Evolutionary conservation across 2,113 vertebrate species (phyloP), one percentile per base, ranked within the genome.

Genomic region (Martes martes): DNA sequence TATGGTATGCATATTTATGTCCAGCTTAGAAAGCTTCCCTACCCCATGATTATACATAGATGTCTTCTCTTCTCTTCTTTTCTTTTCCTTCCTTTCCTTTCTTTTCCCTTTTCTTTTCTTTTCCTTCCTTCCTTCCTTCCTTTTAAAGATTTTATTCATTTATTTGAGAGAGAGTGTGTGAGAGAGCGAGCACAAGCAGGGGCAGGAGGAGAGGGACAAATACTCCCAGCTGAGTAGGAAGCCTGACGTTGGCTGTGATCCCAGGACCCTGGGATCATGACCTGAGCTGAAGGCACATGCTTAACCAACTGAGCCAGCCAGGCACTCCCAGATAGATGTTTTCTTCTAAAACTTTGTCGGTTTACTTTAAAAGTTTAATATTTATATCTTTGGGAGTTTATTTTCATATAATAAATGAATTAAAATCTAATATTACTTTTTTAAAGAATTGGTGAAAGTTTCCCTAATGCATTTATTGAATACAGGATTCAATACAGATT

Each of bases 401-500:
- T 47, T 95, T 92, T 91, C 28, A 82, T 63, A 47, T 65, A 81
- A 83, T 36, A 71, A 91, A 86, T 82, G 15, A 87, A 88, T 19
- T 91, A 50, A 5, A 81, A 81, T 85, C 10, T 9, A 80, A 55
- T 55, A 21, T 61, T 23, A 33, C 89, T 57, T 18, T 76, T 71
- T 61, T 28, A 28, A 74, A 78, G 19, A 83, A 69, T 36, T 31
- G 9, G 4, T 88, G 24, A 36, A 4, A 79, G 6, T 31, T 81
- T 91, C 5, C 42, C 14, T 36, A 88, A 28, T 13, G 55, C 15
- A 73, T 18, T 84, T 76, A 36, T 13, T 87, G 47, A 93, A 47
- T 63, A 39, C 45, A 63, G 21, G 57, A 76, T 73, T 65, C 15
- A 74, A 42, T 45, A 42, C 4, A 42, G 42, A 47, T 28, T 33